Conservation (phyloP, 2,888 invertebrate genomes). For the Bombylius discolor region DNA sequence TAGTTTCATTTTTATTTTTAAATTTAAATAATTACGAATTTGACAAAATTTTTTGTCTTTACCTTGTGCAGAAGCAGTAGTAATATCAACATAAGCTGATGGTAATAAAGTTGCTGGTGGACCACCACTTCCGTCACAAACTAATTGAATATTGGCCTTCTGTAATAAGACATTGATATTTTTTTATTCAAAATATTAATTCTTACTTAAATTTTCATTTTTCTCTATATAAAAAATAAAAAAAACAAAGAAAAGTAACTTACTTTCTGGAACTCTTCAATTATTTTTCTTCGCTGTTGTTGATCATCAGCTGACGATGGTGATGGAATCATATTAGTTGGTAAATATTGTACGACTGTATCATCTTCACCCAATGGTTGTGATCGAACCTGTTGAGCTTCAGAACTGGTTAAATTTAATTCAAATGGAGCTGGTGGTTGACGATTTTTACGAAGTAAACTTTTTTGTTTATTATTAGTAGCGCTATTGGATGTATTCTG, state of each 20-base stretch:
- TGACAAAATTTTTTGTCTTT: not conserved
- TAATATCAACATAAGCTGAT: constrained; percentile 18
- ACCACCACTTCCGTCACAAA: constrained; percentile 13
- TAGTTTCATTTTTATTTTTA: too few species aligned
- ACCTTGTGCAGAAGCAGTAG: constrained; percentile 17
- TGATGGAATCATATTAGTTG: constrained; percentile 2
- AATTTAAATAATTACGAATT: not conserved
- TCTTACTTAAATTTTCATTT: too few species aligned
- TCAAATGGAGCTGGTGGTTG: constrained; percentile 29
- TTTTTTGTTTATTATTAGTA: constrained; percentile 21
- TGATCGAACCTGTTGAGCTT: constrained; percentile 33
- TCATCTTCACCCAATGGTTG: constrained; percentile 38
- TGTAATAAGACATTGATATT: not conserved
- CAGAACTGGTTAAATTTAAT: constrained; percentile 22
- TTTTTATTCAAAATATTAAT: too few species aligned
- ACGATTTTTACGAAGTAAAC: constrained; percentile 32
- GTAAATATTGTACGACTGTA: constrained; percentile 12
- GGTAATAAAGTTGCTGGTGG: constrained; percentile 15
- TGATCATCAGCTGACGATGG: constrained; percentile 15
- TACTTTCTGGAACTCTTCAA: constrained; percentile 21
- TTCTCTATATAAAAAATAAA: too few species aligned
- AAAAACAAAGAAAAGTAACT: not conserved
- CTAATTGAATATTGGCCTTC: constrained; percentile 14
- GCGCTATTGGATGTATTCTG: constrained; percentile 4
- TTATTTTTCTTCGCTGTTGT: constrained; percentile 27